Base-by-base conservation (phyloP, 2,888 invertebrate genomes). In the Andrena marginata region DNA sequence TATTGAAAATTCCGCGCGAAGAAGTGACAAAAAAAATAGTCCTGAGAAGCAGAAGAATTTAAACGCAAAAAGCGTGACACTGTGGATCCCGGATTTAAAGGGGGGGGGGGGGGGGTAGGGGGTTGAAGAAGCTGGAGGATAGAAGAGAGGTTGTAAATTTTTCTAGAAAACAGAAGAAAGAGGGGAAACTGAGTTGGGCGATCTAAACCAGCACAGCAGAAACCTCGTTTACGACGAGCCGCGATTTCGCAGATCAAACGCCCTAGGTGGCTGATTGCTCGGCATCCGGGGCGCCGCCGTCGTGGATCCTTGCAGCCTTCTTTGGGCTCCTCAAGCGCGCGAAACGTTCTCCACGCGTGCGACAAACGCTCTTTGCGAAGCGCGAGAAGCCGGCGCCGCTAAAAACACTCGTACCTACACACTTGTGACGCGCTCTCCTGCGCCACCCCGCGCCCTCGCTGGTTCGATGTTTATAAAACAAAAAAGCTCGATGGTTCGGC, bases 241-340 rank as follows among this genome's bases (percentile, higher is more conserved):
- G 85, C 84, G 84, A 87, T 88, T 89, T 85, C 71, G 68, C 79
- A 82, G 88, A 88, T 90, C 89, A 90, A 91, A 91, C 89, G 84
- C 78, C 35, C 74, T 77, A 35, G 77, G 51, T 77, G 70, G 82
- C 79, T 86, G 88, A 88, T 86, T 86, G 85, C 82, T 78, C 85
- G 74, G 63, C 85, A 73, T 74, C 80, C 80, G 76, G 73, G 56
- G 62, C 78, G 42, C 78, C 72, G 70, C 63, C 63, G 70, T 68
- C 65, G 72, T 67, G 73, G 83, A 82, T 77, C 70, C 49, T 51
- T 51, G 67, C 62, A 65, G 84, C 77, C 26, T 75, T 71, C 68
- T 80, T 73, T 64, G 33, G 51, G 31, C 26, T 59, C 35, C 42
- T 42, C 56, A n/a, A 60, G 13, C 42, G 23, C 70, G 75, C 68